Base-by-base conservation (phyloP, 2,797 vertebrate species). In the Parauchenoglanis ngamensis region DNA sequence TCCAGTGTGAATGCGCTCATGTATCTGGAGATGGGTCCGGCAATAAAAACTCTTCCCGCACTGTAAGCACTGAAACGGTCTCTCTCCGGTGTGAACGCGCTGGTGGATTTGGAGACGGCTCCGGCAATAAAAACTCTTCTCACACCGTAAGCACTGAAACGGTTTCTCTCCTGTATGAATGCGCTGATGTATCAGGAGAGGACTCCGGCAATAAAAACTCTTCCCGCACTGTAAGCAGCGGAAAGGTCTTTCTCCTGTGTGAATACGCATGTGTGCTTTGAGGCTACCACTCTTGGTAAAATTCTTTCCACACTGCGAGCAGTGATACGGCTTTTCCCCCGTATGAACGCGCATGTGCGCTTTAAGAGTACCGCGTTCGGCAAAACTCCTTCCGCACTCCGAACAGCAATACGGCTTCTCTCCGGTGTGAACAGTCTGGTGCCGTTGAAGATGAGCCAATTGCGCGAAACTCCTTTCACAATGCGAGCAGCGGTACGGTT, bases 61-160 rank as follows among this genome's bases (percentile, higher is more conserved):
- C 35, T 63, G 57, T n/a, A n/a, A 49, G 79, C 79, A 81, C 1
- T 46, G 79, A 10, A 63, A 81, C 5, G 79, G 79, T 63, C 57
- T n/a, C 5, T 81, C 56, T 21, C 81, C 81, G 0, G 81, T 83
- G 10, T 83, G 81, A 68, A 83, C 19, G 25, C 63, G 81, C 35
- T 81, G 79, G 25, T 81, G 79, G 1, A 63, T 44, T 46, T n/a
- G 35, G 1, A 81, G 79, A 6, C 63, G 63, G 46, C 63, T 83
- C 17, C 46, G 63, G n/a, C 81, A 83, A 25, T 83, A 68, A 54
- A 83, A 83, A 52, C 81, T 83, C 49, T 83, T 83, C 10, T 54
- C 46, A 4, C 81, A 83, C 8, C 23, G 61, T 6, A 13, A 54
- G 15, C 81, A 83, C 1, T 52, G 81, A 46, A 68, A 83, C 10